Evolutionary conservation across 2,888 invertebrate species (phyloP).

Genomic region (Amphimallon solstitiale): DNA sequence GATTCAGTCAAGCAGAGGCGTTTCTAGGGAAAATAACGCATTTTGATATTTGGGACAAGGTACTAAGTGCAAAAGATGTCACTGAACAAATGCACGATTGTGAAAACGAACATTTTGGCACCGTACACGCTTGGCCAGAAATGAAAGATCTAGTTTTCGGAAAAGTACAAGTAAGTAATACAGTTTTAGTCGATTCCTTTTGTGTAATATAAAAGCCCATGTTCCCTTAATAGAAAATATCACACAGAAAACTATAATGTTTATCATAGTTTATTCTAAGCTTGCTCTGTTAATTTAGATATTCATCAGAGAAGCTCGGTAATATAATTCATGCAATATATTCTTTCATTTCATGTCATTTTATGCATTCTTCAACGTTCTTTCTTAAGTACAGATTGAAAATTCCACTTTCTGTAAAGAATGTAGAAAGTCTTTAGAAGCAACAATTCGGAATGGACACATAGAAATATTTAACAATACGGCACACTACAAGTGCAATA

Average conservation of each 20-base stretch:
- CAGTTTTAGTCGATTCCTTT: too few relatives aligned
- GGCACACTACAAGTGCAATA: constrained; percentile 64
- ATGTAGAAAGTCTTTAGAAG: constrained; percentile 55
- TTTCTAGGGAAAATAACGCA: constrained; percentile 72
- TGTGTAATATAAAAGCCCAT: too few relatives aligned
- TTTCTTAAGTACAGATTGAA: constrained; percentile 51
- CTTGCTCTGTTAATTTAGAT: too few relatives aligned
- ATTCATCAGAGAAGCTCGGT: too few relatives aligned
- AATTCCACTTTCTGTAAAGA: constrained; percentile 69
- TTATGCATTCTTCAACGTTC: too few relatives aligned
- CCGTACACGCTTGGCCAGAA: constrained; percentile 71
- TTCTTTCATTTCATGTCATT: too few relatives aligned
- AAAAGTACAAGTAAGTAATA: constrained; percentile 61
- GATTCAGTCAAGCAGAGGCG: constrained; percentile 73
- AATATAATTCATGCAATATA: too few relatives aligned
- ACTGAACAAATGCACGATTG: constrained; percentile 62
- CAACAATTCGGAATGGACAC: constrained; percentile 58
- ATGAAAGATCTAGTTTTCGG: constrained; percentile 68
- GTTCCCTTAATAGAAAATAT: too few relatives aligned
- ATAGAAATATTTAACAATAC: constrained; percentile 62
- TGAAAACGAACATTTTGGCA: constrained; percentile 65
- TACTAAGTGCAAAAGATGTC: constrained; percentile 63
- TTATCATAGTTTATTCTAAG: too few relatives aligned
- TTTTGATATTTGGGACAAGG: constrained; percentile 70
- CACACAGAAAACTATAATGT: too few relatives aligned